Percentiles rank a stretch among this genome's conserved stretches.
Conservation (phyloP, 2,113 vertebrate genomes). For the Athene noctua region DNA sequence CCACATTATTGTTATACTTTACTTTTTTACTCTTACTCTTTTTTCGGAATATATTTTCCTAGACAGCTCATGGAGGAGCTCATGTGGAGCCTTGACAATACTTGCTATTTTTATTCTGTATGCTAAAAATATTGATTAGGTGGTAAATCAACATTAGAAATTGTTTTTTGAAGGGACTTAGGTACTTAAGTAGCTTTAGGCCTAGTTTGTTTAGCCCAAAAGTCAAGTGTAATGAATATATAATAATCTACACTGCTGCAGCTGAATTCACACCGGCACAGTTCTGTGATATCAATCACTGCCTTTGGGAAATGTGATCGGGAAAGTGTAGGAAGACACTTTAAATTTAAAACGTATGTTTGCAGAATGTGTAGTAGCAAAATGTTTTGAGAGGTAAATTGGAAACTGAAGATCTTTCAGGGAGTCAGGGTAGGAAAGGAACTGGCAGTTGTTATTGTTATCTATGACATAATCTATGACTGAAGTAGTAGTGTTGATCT, state of each 20-base stretch:
- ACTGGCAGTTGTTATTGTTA: background rate
- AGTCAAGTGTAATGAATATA: background rate
- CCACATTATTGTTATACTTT: background rate
- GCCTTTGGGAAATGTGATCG: background rate
- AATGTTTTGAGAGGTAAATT: background rate
- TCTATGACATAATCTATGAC: background rate
- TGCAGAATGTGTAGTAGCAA: background rate
- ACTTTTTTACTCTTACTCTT: background rate
- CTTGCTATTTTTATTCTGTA: background rate
- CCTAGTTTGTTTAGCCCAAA: background rate
- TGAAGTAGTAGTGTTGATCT: background rate
- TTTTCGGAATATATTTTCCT: background rate
- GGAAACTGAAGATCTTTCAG: background rate
- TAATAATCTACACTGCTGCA: background rate
- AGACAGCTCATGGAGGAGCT: background rate
- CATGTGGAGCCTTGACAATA: background rate
- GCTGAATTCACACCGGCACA: background rate
- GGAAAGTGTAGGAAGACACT: background rate
- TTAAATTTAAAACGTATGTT: background rate
- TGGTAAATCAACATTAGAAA: background rate
- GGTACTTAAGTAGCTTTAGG: background rate
- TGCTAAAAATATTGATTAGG: background rate
- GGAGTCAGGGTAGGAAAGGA: background rate
- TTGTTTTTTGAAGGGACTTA: background rate
- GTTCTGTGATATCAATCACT: background rate